Evolutionary conservation across 2,888 invertebrate genomes (phyloP).

Genomic region (Anarsia innoxiella): DNA sequence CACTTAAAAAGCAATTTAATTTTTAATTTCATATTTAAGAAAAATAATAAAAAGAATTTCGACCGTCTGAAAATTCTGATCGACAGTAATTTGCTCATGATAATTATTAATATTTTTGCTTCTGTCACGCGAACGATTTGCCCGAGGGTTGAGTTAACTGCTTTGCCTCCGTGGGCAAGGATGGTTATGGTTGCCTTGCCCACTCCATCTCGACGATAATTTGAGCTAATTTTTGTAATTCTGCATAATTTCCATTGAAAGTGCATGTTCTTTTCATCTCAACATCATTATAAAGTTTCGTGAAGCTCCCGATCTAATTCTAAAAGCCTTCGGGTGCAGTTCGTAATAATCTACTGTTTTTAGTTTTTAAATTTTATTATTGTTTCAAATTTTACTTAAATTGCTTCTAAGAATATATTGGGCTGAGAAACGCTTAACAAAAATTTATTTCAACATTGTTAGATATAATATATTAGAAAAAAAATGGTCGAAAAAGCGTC

Average conservation of each 20-base stretch:
- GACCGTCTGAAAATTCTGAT: slow-evolving; percentile 25
- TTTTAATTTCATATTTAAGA: background rate
- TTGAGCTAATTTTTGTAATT: slow-evolving; percentile 69
- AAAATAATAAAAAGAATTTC: background rate
- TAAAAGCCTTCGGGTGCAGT: slow-evolving; percentile 37
- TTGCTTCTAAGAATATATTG: too few relatives aligned
- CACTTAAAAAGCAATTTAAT: background rate
- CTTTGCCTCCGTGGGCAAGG: slow-evolving; percentile 44
- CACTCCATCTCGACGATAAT: slow-evolving; percentile 59
- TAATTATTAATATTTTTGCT: slow-evolving; percentile 59
- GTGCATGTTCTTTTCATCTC: slow-evolving; percentile 57
- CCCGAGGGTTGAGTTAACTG: slow-evolving; percentile 42
- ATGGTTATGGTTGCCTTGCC: too few relatives aligned
- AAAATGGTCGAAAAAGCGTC: too few relatives aligned
- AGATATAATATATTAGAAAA: too few relatives aligned
- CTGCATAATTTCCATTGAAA: slow-evolving; percentile 55
- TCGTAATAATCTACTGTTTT: slow-evolving; percentile 15
- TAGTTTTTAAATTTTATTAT: too few relatives aligned
- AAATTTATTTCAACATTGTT: too few relatives aligned
- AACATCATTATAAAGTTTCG: slow-evolving; percentile 46
- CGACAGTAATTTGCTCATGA: slow-evolving; percentile 42
- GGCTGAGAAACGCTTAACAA: too few relatives aligned
- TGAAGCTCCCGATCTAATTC: slow-evolving; percentile 39
- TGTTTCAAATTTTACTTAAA: too few relatives aligned
- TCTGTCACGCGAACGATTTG: slow-evolving; percentile 54